Conservation (phyloP, 1,140 invertebrate species). For the Pseudoatta argentina region DNA sequence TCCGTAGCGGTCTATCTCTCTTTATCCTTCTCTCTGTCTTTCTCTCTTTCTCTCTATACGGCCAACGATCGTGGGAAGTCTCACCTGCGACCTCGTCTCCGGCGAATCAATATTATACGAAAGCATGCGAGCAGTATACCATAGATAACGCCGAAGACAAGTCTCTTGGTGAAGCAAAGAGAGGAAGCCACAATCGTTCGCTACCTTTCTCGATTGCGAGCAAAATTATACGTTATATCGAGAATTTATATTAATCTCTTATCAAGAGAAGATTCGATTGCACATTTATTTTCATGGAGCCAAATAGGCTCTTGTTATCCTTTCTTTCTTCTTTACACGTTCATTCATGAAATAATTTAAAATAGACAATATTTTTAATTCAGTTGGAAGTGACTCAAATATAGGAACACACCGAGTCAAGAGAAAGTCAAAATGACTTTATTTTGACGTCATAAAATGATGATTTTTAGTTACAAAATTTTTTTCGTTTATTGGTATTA, state of each 20-base stretch:
- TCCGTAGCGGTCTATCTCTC: slow-evolving; percentile 48
- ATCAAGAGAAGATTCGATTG: neutral
- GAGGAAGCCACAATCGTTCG: slow-evolving; percentile 5
- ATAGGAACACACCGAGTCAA: too few species aligned
- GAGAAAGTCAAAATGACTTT: too few species aligned
- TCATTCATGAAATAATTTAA: neutral
- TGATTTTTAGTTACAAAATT: too few species aligned
- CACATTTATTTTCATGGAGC: neutral
- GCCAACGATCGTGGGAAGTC: slow-evolving; percentile 78
- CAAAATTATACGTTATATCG: neutral
- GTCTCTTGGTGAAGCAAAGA: slow-evolving; percentile 25
- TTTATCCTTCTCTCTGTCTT: neutral
- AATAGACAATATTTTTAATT: neutral
- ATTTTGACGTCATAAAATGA: too few species aligned
- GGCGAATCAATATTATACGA: slow-evolving; percentile 80
- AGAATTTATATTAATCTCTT: slow-evolving; percentile 2
- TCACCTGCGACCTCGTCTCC: slow-evolving; percentile 81
- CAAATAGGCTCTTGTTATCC: neutral
- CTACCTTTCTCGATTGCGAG: neutral
- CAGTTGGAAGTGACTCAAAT: neutral
- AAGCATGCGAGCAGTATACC: slow-evolving; percentile 62
- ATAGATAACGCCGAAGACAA: slow-evolving; percentile 55
- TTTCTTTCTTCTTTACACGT: neutral
- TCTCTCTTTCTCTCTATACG: slow-evolving; percentile 24
- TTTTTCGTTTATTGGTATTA: too few species aligned